Evolutionary conservation across 64 coral and sea anemone species (phyloP), one percentile per base, ranked within the genome.

Genomic region (Pocillopora damicornis): DNA sequence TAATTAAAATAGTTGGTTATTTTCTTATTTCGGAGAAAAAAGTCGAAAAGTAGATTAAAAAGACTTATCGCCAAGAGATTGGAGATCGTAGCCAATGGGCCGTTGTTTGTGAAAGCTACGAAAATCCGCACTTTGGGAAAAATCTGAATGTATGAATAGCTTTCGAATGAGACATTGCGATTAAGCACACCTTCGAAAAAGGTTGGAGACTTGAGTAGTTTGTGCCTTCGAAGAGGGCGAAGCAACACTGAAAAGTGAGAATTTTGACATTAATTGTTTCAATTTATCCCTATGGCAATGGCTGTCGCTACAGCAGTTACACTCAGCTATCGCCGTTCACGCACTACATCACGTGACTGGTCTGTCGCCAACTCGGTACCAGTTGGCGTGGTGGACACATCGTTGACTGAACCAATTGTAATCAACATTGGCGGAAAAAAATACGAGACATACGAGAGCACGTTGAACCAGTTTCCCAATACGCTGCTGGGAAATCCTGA

Each of bases 381-480:
- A 37, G 62, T 65, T 51, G 42, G 42, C 20, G 37, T 45, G n/a
- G 37, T 26, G 11, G 81, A 85, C 13, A 72, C 20, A 42, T 56
- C 42, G 42, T 51, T 57, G 14, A 13, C 65, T 22, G n/a, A 37
- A 58, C 81, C 65, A 58, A 78, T 97, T 14, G 76, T 78, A 14
- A 93, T 97, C 58, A 97, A 97, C 58, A 93, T 97, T 15, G 94
- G 91, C 60, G 94, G 94, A 30, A 97, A 97, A 75, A 92, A 82
- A 36, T 97, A 90, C 66, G 91, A 97, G 71, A 97, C 94, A 0
- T 97, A 88, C 12, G 94, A 97, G 67, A 76, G 93, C 10, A 97
- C 94, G 22, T 88, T 97, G 0, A 91, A 93, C 60, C 75, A 88
- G 79, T 97, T 93, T 66, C 94, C 94, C 10, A 97, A 97, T 74